phyloP scores from a whole-genome alignment of 30 jellyfish, hydroid and myxozoan species.

The Clytia hemisphaerica region DNA sequence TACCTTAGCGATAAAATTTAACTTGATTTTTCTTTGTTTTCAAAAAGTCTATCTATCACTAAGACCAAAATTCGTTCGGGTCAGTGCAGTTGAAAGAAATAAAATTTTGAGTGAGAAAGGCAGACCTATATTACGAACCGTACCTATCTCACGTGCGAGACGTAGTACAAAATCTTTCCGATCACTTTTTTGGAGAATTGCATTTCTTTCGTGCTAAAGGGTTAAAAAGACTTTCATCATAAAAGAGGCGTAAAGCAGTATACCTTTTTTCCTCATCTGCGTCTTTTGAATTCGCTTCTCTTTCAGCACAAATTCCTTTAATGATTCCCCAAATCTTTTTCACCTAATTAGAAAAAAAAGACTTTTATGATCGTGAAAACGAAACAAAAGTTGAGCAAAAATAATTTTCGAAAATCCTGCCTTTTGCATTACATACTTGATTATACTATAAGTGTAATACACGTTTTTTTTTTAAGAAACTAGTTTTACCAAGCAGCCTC shows the following conservation, averaged over 20 bases:
- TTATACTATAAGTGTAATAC: no score
- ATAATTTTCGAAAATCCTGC: no score
- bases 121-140: no score
- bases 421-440: no score
- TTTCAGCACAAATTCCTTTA: constrained; percentile 73
- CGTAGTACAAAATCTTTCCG: no score
- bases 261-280: constrained; percentile 32
- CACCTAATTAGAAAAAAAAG: constrained; percentile 14
- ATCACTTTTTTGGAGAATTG: neutral
- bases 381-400: no score
- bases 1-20: no score
- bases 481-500: no score
- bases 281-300: constrained; percentile 23
- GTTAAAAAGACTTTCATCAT: neutral
- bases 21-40: neutral
- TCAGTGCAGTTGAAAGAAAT: neutral
- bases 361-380: no score
- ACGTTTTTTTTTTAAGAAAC: no score
- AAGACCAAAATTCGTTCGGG: neutral
- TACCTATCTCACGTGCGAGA: no score
- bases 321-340: constrained; percentile 58
- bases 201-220: neutral
- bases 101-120: no score
- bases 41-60: neutral
- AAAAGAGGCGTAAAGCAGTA: neutral